Conservation (phyloP, 1,140 invertebrate genomes). For the Chrysoperla carnea region DNA sequence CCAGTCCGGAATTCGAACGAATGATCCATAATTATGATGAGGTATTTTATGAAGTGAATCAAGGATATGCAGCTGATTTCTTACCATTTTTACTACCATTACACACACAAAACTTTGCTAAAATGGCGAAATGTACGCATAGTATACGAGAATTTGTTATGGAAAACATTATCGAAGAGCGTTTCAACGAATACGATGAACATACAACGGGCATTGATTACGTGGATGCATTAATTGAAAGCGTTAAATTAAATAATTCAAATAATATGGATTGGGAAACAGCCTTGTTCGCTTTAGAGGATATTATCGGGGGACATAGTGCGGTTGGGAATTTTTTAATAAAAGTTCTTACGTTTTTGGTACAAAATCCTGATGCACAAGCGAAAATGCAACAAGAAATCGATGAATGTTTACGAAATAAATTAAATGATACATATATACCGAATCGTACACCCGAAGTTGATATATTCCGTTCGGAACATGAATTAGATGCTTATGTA, state of each 20-base stretch:
- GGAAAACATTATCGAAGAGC: slow-evolving; percentile 42
- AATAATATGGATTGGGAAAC: slow-evolving; percentile 36
- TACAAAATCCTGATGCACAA: slow-evolving; percentile 35
- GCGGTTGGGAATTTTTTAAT: slow-evolving; percentile 66
- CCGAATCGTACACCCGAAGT: slow-evolving; percentile 2
- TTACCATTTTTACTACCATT: slow-evolving; percentile 61
- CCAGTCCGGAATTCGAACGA: slow-evolving; percentile 39
- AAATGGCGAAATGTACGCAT: slow-evolving; percentile 42
- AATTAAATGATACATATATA: background rate
- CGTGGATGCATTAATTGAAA: slow-evolving; percentile 49
- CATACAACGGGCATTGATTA: slow-evolving; percentile 40
- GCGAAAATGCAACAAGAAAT: slow-evolving; percentile 48
- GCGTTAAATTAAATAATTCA: slow-evolving; percentile 29
- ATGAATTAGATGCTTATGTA: background rate
- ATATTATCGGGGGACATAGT: slow-evolving; percentile 72
- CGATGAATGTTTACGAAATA: slow-evolving; percentile 24
- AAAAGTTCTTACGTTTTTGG: slow-evolving; percentile 28
- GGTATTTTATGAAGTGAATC: slow-evolving; percentile 80
- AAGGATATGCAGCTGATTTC: slow-evolving; percentile 74
- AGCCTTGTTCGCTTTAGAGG: slow-evolving; percentile 61
- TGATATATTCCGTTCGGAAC: background rate
- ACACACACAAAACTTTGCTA: slow-evolving; percentile 42
- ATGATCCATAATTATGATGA: slow-evolving; percentile 55
- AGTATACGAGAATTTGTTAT: slow-evolving; percentile 53
- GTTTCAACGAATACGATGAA: slow-evolving; percentile 29